These are phyloP conservation scores for Drosophila lacicola DNA, from an alignment of 2,888 invertebrate species.

Conservation along the genomic window DNA sequence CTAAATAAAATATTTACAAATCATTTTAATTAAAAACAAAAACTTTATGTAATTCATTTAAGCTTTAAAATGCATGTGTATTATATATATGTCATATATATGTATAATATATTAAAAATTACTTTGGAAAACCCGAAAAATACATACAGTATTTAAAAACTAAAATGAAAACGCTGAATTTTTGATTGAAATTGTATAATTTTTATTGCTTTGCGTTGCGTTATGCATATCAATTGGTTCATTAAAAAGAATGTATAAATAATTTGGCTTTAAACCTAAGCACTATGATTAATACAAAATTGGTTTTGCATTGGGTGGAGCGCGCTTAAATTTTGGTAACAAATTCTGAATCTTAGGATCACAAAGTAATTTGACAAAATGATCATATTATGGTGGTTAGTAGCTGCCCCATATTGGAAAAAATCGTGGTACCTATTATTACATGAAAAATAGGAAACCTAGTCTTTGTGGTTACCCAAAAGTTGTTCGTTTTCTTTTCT, in stretches of 20 bases:
- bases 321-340: constrained; percentile 55
- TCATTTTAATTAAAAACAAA: constrained; percentile 40
- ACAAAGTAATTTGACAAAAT: constrained; percentile 42
- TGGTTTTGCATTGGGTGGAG: constrained; percentile 43
- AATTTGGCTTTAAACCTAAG: constrained; percentile 75
- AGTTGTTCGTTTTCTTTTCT: constrained; percentile 49
- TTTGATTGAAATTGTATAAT: constrained; percentile 28
- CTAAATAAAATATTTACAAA: constrained; percentile 58
- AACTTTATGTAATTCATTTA: constrained; percentile 46
- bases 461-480: constrained; percentile 36
- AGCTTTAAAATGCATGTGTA: constrained; percentile 48
- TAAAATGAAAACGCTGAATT: constrained; percentile 2
- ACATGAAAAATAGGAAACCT: constrained; percentile 25
- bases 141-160: constrained; percentile 53
- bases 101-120: constrained; percentile 33
- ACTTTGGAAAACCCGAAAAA: constrained; percentile 36
- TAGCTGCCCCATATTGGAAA: constrained; percentile 54
- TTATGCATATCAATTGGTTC: constrained; percentile 63
- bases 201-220: constrained; percentile 64
- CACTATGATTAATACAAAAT: constrained; percentile 64
- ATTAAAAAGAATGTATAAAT: constrained; percentile 62
- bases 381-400: constrained; percentile 40
- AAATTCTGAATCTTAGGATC: constrained; percentile 54
- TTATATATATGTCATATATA: constrained; percentile 47
- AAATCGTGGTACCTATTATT: constrained; percentile 35